Percentiles rank a stretch among this genome's conserved stretches.
phyloP scores from a whole-genome alignment of 2,888 invertebrate genomes.

The Cephus sareptanus region DNA sequence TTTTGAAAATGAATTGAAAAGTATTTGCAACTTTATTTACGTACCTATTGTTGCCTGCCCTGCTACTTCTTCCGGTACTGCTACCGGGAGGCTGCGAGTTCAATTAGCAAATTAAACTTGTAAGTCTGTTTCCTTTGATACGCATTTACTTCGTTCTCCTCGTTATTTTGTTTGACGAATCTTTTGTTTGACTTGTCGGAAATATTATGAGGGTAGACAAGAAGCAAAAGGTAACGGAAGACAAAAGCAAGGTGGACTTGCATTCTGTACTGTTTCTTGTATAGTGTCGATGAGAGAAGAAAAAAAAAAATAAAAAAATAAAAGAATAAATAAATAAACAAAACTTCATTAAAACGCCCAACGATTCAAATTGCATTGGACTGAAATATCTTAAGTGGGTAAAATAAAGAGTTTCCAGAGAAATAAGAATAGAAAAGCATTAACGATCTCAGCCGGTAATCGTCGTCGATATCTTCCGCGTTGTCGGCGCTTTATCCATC shows the following conservation, averaged over 20 bases:
- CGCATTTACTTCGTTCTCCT: conserved; percentile 18
- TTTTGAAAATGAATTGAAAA: conserved; percentile 37
- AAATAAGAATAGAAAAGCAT: not conserved
- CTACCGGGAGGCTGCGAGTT: conserved; percentile 27
- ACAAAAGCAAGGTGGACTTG: not conserved
- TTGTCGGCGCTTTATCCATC: conserved; percentile 4
- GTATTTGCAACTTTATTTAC: conserved; percentile 36
- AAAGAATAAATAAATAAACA: not conserved
- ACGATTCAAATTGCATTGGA: not conserved
- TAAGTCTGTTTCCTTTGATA: conserved; percentile 35
- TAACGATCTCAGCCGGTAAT: conserved; percentile 1
- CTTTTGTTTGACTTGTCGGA: conserved; percentile 38
- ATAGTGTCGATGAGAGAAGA: not conserved
- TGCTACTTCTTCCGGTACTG: conserved; percentile 13
- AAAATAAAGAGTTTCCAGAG: not conserved
- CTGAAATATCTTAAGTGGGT: not conserved
- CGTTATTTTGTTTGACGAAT: conserved; percentile 7
- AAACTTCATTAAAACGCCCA: not conserved
- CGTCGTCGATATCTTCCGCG: not conserved
- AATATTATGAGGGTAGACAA: conserved; percentile 34
- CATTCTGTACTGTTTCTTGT: not conserved
- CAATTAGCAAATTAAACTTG: conserved; percentile 47
- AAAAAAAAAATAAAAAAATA: not conserved
- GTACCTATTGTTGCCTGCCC: conserved; percentile 28
- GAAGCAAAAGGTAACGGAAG: not conserved